Evolutionary conservation across 2,888 invertebrate genomes (phyloP).

Genomic region (Flabesymbios commensalis): DNA sequence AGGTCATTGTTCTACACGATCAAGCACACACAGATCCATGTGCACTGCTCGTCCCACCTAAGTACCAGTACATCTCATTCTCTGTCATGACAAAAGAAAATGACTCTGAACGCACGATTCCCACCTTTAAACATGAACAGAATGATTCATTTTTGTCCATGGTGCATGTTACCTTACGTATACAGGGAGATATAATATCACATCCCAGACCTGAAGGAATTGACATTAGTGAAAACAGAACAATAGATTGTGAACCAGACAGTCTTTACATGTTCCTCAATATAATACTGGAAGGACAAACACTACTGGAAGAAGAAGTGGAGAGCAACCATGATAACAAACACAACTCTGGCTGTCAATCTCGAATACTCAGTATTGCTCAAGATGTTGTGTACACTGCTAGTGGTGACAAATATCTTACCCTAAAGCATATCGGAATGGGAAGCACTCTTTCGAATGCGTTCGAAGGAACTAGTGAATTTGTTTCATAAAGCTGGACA

Average conservation of each 20-base stretch:
- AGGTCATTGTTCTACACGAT: not conserved
- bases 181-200: slow-evolving; percentile 6
- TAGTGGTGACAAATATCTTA: not conserved
- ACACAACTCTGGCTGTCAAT: not conserved
- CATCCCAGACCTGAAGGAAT: not conserved
- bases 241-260: slow-evolving; percentile 6
- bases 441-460: slow-evolving; percentile 8
- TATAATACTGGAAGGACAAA: slow-evolving; percentile 4
- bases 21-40: not conserved
- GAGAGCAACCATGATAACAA: not conserved
- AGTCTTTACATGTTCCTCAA: slow-evolving; percentile 18
- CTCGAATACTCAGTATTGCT: too few species aligned
- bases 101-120: not conserved
- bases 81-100: not conserved
- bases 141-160: slow-evolving; percentile 6
- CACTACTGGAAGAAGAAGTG: not conserved
- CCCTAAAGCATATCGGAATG: slow-evolving; percentile 14
- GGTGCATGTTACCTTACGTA: slow-evolving; percentile 4
- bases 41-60: not conserved
- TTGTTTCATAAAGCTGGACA: slow-evolving; percentile 15
- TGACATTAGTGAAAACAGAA: not conserved
- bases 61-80: not conserved
- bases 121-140: slow-evolving; percentile 1
- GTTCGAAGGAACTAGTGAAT: slow-evolving; percentile 11
- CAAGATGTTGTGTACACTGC: not conserved